Evolutionary conservation across 2,113 vertebrate genomes (phyloP).

Genomic region (Ciconia boyciana): DNA sequence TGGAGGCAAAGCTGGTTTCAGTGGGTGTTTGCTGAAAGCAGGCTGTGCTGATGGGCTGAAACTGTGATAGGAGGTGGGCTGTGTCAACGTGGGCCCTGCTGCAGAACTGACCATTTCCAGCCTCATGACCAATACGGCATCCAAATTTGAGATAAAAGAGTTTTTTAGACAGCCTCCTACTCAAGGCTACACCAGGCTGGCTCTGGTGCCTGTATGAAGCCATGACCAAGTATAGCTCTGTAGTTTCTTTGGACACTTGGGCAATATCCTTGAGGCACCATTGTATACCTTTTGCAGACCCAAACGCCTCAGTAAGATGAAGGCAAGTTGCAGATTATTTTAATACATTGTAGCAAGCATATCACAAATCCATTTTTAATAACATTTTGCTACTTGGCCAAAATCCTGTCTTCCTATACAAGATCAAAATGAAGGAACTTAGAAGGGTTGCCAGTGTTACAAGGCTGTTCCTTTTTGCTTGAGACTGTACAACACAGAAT

Average conservation of each 20-base stretch:
- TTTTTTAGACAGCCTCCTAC: not conserved
- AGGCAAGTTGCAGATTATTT: not conserved
- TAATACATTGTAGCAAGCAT: not conserved
- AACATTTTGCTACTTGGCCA: not conserved
- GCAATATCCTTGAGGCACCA: not conserved
- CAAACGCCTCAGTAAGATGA: not conserved
- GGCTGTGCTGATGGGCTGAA: not conserved
- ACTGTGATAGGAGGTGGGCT: not conserved
- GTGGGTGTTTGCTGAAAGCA: not conserved
- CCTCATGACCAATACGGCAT: not conserved
- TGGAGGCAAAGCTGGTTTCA: not conserved
- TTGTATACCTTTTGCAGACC: not conserved
- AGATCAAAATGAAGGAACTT: not conserved
- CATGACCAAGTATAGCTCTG: not conserved
- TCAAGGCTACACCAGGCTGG: not conserved
- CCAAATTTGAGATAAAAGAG: not conserved
- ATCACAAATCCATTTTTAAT: not conserved
- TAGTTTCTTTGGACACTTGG: not conserved
- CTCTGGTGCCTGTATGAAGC: not conserved
- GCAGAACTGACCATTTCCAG: not conserved
- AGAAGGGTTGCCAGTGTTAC: not conserved
- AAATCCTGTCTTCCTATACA: not conserved
- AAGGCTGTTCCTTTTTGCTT: not conserved
- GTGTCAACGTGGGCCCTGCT: rapidly evolving
- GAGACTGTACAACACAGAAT: not conserved